A percentile compares a stretch with the other conserved stretches of the same genome.
Conservation (phyloP, 2,888 invertebrate species). For the Electrophaes corylata region DNA sequence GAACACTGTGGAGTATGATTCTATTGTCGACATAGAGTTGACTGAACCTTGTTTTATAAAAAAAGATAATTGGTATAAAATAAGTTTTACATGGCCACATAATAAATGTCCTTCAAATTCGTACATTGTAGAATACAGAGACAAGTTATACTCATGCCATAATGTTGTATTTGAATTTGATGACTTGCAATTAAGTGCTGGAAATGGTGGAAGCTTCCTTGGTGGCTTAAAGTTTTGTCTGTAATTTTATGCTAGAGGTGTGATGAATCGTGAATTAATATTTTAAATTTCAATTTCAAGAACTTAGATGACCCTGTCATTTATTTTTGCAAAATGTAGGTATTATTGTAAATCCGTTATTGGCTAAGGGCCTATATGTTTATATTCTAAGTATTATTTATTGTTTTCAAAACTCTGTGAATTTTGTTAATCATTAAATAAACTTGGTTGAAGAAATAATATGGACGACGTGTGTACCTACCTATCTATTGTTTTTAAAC, state of each 20-base stretch:
- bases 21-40: slow-evolving; percentile 70
- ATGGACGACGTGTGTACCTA: no score
- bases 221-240: slow-evolving; percentile 75
- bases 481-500: no score
- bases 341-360: no score
- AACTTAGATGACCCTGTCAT: no score
- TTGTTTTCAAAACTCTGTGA: no score
- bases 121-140: slow-evolving; percentile 73
- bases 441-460: no score
- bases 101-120: slow-evolving; percentile 59
- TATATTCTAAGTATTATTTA: no score
- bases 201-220: slow-evolving; percentile 70
- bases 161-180: slow-evolving; percentile 74
- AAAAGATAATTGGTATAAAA: slow-evolving; percentile 74
- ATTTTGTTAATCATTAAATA: no score
- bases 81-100: slow-evolving; percentile 71
- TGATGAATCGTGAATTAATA: not conserved
- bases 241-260: slow-evolving; percentile 45
- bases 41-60: slow-evolving; percentile 71
- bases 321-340: no score
- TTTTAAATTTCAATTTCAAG: not conserved
- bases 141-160: slow-evolving; percentile 58
- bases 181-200: slow-evolving; percentile 58
- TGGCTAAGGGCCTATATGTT: no score
- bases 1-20: slow-evolving; percentile 72